Evolutionary conservation across 1,140 invertebrate species (phyloP).

Genomic region (Brachionus angularis): DNA sequence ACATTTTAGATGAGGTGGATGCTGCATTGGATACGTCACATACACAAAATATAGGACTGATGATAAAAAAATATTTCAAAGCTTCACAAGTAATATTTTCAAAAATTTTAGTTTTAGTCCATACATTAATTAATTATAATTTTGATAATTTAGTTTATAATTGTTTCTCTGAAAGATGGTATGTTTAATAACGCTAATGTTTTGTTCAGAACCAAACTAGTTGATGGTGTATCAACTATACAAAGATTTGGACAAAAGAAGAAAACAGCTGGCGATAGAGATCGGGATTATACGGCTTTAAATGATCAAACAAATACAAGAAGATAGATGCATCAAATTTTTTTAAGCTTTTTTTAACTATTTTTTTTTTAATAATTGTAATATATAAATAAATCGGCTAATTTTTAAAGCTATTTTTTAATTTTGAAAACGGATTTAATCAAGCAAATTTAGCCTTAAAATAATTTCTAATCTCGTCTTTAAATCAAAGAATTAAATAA

Average conservation of each 20-base stretch:
- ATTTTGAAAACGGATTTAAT: no score
- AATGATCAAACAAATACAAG: conserved; percentile 29
- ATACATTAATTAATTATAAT: conserved; percentile 14
- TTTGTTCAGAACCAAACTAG: conserved; percentile 86
- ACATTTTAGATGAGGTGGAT: conserved; percentile 98
- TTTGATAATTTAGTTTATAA: conserved; percentile 75
- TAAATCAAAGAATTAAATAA: no score
- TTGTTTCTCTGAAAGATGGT: conserved; percentile 97
- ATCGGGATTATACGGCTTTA: conserved; percentile 9
- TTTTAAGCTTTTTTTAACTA: background rate
- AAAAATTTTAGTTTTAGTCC: conserved; percentile 44
- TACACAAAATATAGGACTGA: conserved; percentile 95
- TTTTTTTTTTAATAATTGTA: no score
- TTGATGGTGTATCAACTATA: conserved; percentile 89
- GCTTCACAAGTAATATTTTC: conserved; percentile 72
- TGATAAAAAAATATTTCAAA: conserved; percentile 88
- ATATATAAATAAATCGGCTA: no score
- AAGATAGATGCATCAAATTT: background rate
- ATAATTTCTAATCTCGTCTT: no score
- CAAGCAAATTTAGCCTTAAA: no score
- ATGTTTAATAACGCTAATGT: conserved; percentile 99
- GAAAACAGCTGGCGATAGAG: conserved; percentile 5
- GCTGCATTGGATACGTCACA: conserved; percentile 95
- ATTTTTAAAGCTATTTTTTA: no score
- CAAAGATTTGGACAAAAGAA: conserved; percentile 59